These are phyloP conservation scores for Megalops cyprinoides DNA, from an alignment of 2,797 vertebrate species.

Conservation along the genomic window DNA sequence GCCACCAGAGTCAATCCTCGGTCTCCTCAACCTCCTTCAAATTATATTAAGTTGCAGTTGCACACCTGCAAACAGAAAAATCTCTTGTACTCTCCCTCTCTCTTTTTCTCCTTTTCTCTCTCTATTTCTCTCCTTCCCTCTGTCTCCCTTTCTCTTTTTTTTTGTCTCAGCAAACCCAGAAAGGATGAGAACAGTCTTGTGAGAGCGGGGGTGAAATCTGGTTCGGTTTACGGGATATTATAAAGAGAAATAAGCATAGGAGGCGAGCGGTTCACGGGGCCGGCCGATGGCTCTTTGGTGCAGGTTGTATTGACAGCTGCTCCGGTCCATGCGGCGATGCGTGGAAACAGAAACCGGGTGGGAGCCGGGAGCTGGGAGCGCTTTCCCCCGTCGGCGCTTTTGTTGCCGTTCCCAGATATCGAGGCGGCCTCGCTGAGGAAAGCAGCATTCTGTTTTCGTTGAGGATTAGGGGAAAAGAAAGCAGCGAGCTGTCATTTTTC, in stretches of 20 bases:
- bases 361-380: not conserved
- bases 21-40: not conserved
- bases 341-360: constrained; percentile 19
- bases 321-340: constrained; percentile 21
- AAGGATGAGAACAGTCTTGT: constrained; percentile 3
- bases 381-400: not conserved
- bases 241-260: constrained; percentile 25
- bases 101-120: not conserved
- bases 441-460: constrained; percentile 12
- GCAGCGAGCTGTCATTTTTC: constrained; percentile 10
- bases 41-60: not conserved
- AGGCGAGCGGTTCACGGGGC: not conserved
- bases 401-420: constrained; percentile 31
- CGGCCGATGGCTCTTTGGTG: not conserved
- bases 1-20: not conserved
- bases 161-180: not conserved
- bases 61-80: constrained; percentile 20
- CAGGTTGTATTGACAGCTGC: constrained; percentile 35
- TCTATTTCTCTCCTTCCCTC: not conserved
- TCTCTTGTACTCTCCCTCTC: not conserved
- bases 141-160: not conserved
- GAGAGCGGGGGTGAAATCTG: not conserved
- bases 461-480: constrained; percentile 21
- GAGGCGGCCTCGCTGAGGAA: not conserved
- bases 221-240: constrained; percentile 20